These are phyloP conservation scores for Dreissena rostriformis DNA, from an alignment of 1,140 invertebrate species.

Conservation along the genomic window DNA sequence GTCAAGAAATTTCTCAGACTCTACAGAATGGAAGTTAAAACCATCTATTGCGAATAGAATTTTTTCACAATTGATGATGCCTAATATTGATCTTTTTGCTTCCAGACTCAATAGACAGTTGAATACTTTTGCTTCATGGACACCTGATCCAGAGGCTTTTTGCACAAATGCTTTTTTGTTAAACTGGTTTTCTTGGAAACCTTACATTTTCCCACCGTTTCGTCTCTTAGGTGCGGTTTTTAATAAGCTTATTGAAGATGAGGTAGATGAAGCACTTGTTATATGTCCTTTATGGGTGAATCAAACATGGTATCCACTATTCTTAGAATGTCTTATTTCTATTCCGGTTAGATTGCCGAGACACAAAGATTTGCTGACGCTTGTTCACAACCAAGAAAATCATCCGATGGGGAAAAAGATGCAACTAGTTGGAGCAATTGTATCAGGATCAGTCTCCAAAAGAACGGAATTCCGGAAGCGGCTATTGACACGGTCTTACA, in stretches of 20 bases:
- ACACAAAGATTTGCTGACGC: conserved; percentile 21
- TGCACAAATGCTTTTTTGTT: conserved; percentile 37
- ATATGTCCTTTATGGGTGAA: conserved; percentile 11
- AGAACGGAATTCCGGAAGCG: conserved; percentile 13
- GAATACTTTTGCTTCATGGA: conserved; percentile 42
- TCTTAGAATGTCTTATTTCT: conserved; percentile 25
- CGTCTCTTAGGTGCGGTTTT: neutral
- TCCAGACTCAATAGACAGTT: conserved; percentile 56
- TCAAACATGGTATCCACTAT: conserved; percentile 28
- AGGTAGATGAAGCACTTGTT: conserved; percentile 27
- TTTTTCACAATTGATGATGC: neutral
- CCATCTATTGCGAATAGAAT: conserved; percentile 37
- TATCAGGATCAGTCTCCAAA: neutral
- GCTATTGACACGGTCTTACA: conserved; percentile 16
- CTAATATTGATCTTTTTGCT: conserved; percentile 57
- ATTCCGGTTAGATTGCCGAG: conserved; percentile 45
- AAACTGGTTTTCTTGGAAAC: conserved; percentile 4
- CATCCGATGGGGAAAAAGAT: conserved; percentile 13
- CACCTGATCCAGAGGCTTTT: conserved; percentile 45
- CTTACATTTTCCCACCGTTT: conserved; percentile 48
- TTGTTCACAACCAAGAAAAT: neutral
- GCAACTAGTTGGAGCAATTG: neutral
- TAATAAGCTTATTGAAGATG: conserved; percentile 24
- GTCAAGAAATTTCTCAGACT: conserved; percentile 43
- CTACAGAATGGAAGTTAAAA: conserved; percentile 37